Evolutionary conservation across 2,888 invertebrate species (phyloP).

Genomic region (Drosophila colorata): DNA sequence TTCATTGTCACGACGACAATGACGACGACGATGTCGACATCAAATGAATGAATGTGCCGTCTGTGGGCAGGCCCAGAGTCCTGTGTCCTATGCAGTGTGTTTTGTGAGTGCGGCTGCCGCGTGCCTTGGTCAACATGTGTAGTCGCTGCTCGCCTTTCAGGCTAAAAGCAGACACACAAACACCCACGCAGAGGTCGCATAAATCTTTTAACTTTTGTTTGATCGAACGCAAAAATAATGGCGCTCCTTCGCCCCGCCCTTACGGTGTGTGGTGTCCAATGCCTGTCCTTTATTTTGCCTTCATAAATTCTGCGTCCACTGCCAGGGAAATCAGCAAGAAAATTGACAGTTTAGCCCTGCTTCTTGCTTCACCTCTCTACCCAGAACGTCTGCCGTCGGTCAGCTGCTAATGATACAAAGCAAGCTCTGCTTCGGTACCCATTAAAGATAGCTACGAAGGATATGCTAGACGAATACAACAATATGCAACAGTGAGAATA

Average conservation of each 20-base stretch:
- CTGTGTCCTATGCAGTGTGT: conserved; percentile 22
- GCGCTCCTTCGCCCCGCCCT: conserved; percentile 42
- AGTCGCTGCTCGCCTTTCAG: conserved; percentile 62
- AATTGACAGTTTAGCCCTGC: conserved; percentile 60
- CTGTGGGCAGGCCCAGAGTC: conserved; percentile 25
- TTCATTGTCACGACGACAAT: conserved; percentile 68
- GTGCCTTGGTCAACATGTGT: conserved; percentile 60
- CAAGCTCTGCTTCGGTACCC: conserved; percentile 4
- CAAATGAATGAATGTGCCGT: conserved; percentile 70
- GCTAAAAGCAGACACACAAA: conserved; percentile 49
- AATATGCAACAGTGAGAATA: too few relatives aligned
- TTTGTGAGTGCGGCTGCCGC: conserved; percentile 14
- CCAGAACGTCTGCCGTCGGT: not conserved
- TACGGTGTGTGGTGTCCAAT: conserved; percentile 1
- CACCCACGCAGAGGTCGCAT: conserved; percentile 48
- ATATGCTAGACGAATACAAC: too few relatives aligned
- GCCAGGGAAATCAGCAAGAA: conserved; percentile 61
- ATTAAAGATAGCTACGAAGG: not conserved
- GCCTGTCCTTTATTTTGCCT: conserved; percentile 24
- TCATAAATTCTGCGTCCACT: conserved; percentile 66
- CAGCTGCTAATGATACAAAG: conserved; percentile 66
- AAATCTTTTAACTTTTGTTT: conserved; percentile 78
- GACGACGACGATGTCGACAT: conserved; percentile 59
- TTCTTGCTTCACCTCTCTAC: conserved; percentile 8
- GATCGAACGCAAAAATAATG: conserved; percentile 79